These are phyloP conservation scores for Oreochromis mossambicus DNA, from an alignment of 2,797 vertebrate genomes.

Conservation along the genomic window DNA sequence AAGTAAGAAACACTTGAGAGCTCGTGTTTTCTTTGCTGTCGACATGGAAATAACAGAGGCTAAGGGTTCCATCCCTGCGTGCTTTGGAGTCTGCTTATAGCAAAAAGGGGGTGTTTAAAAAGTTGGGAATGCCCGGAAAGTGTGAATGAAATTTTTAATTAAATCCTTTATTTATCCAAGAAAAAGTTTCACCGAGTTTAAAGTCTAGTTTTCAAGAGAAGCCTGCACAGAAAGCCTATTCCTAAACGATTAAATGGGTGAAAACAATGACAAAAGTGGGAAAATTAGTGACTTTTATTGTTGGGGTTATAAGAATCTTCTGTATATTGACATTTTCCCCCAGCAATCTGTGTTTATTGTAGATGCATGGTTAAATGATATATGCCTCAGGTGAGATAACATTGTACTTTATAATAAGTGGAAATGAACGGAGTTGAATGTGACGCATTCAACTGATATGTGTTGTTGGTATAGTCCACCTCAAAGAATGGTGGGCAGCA, in stretches of 20 bases:
- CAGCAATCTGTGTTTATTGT: background rate
- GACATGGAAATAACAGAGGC: background rate
- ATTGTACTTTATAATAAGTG: background rate
- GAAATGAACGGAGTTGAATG: background rate
- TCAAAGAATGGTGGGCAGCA: slow-evolving; percentile 20
- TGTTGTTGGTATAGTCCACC: background rate
- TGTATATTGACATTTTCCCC: fast-evolving
- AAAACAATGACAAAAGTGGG: background rate
- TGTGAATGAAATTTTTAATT: background rate
- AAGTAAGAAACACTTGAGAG: slow-evolving; percentile 28
- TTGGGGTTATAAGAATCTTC: background rate
- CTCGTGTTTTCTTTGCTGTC: background rate
- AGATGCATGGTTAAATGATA: background rate
- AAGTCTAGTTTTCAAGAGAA: background rate
- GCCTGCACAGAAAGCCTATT: background rate
- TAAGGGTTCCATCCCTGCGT: background rate
- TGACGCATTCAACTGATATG: background rate
- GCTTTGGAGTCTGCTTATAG: background rate
- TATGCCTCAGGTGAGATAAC: background rate
- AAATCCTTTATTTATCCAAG: background rate
- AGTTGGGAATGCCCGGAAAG: background rate
- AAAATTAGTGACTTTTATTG: background rate
- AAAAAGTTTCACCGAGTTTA: background rate
- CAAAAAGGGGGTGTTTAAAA: background rate
- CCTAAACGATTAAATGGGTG: background rate